Conservation (phyloP, 2,797 vertebrate species). For the Chelon labrosus region DNA sequence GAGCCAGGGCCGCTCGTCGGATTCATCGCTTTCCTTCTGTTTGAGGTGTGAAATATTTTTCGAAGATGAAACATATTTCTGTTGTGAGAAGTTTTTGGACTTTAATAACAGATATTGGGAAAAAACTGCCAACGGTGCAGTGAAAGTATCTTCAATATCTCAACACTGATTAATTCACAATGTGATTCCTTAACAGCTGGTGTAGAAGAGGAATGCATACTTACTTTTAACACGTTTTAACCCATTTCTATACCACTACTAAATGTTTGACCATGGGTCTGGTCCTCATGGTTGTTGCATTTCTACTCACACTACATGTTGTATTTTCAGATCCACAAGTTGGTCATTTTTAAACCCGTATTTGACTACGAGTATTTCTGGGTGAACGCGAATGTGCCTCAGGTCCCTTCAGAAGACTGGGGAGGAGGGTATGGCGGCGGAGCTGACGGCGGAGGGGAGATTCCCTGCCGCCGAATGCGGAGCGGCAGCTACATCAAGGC, state of each 20-base stretch:
- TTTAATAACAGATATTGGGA: slow-evolving; percentile 54
- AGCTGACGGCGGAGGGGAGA: slow-evolving; percentile 89
- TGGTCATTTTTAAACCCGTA: not conserved
- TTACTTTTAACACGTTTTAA: slow-evolving; percentile 44
- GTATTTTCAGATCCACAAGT: slow-evolving; percentile 2
- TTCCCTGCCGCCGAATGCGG: slow-evolving; percentile 97
- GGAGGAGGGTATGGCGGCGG: slow-evolving; percentile 87
- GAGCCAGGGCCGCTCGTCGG: slow-evolving; percentile 41
- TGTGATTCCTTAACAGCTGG: slow-evolving; percentile 42
- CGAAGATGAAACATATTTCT: slow-evolving; percentile 61
- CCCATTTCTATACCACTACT: slow-evolving; percentile 43
- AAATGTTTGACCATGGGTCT: slow-evolving; percentile 28
- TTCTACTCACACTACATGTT: slow-evolving; percentile 12
- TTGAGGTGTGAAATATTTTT: slow-evolving; percentile 64
- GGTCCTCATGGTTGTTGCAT: slow-evolving; percentile 19
- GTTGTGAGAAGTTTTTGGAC: slow-evolving; percentile 39
- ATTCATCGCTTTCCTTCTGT: slow-evolving; percentile 53
- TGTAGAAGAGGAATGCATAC: slow-evolving; percentile 49
- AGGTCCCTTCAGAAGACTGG: slow-evolving; percentile 99
- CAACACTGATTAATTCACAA: slow-evolving; percentile 29
- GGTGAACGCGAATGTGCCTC: slow-evolving; percentile 36
- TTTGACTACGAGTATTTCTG: not conserved
- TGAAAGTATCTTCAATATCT: slow-evolving; percentile 58
- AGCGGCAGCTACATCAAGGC: slow-evolving; percentile 99
- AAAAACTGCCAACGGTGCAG: slow-evolving; percentile 34